A percentile compares a stretch with the other conserved stretches of the same genome.
Conservation (phyloP, 2,113 vertebrate genomes). For the Chloropsis cyanopogon region DNA sequence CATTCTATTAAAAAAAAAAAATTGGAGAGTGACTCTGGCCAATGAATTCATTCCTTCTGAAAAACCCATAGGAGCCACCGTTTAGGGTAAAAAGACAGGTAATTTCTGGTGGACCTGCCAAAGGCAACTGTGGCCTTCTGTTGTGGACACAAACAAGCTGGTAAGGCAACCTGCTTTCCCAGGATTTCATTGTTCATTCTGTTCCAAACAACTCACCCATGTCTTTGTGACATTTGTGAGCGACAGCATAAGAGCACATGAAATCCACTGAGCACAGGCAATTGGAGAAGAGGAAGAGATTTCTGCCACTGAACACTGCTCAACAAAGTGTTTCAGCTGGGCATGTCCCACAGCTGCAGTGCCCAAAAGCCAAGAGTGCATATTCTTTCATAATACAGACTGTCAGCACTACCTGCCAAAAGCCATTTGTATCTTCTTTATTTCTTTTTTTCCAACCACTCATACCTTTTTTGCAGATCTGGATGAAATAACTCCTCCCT, state of each 20-base stretch:
- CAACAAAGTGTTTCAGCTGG: neutral
- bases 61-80: neutral
- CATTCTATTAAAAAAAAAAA: neutral
- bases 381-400: neutral
- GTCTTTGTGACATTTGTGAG: neutral
- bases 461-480: neutral
- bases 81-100: neutral
- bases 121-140: conserved; percentile 24
- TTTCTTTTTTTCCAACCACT: neutral
- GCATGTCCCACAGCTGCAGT: neutral
- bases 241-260: neutral
- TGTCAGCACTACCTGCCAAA: neutral
- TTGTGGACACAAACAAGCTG: conserved; percentile 11
- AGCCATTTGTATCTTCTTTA: neutral
- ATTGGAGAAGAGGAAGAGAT: neutral
- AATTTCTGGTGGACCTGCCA: conserved; percentile 2
- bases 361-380: neutral
- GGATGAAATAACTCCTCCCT: neutral
- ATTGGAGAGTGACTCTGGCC: neutral
- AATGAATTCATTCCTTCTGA: neutral
- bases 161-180: neutral
- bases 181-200: neutral
- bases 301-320: neutral
- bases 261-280: neutral
- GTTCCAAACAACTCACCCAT: neutral